Conservation (phyloP, 2,888 invertebrate genomes). For the Ormyrus pomaceus region DNA sequence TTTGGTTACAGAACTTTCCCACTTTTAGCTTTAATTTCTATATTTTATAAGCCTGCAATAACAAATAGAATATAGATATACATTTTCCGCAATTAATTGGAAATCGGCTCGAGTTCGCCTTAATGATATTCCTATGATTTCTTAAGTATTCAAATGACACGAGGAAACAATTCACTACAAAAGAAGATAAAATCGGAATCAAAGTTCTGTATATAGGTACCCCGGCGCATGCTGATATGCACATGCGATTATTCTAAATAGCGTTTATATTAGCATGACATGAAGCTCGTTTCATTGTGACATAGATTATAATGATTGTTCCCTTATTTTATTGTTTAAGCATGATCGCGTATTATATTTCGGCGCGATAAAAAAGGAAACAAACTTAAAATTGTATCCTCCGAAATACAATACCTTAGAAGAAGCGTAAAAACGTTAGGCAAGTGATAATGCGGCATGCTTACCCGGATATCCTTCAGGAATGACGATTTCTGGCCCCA, state of each 20-base stretch:
- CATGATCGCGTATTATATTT: background rate
- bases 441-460: slow-evolving; percentile 54
- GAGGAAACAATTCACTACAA: slow-evolving; percentile 15
- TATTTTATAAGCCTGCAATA: background rate
- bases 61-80: background rate
- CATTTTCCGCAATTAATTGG: too few relatives aligned
- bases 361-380: too few relatives aligned
- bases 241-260: background rate
- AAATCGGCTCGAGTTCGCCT: background rate
- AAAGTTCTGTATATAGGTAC: background rate
- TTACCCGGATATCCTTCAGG: slow-evolving; percentile 77
- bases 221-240: background rate
- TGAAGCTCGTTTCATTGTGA: slow-evolving; percentile 17
- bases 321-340: background rate
- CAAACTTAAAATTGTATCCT: too few relatives aligned
- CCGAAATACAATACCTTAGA: too few relatives aligned
- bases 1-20: background rate
- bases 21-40: background rate
- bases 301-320: slow-evolving; percentile 11
- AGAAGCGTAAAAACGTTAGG: too few relatives aligned
- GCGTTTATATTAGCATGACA: slow-evolving; percentile 7
- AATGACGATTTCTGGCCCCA: slow-evolving; percentile 77
- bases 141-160: slow-evolving; percentile 23
- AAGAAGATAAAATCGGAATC: background rate
- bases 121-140: slow-evolving; percentile 7